Evolutionary conservation across 2,888 invertebrate species (phyloP).

Genomic region (Theretra japonica): DNA sequence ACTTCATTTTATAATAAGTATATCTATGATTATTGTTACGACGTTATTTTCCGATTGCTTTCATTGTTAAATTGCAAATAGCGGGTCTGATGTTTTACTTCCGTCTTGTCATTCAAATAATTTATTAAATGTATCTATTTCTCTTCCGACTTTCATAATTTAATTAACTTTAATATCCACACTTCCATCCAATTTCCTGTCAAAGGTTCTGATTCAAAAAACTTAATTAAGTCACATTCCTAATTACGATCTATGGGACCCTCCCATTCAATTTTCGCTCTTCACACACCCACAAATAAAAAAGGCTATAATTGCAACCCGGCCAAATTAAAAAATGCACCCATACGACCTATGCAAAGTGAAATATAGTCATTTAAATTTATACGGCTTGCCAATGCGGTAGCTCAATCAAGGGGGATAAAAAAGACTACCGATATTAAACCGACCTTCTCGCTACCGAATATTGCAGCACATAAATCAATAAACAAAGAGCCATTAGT

Average conservation of each 20-base stretch:
- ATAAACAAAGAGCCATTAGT: conserved; percentile 83
- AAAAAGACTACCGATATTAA: conserved; percentile 66
- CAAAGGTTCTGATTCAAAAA: conserved; percentile 50
- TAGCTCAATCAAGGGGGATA: conserved; percentile 67
- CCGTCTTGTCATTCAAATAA: background rate
- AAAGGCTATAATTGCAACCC: conserved; percentile 67
- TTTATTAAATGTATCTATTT: background rate
- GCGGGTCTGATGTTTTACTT: background rate
- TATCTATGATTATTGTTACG: background rate
- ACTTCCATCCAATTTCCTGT: conserved; percentile 50
- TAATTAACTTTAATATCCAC: conserved; percentile 13
- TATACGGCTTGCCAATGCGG: conserved; percentile 56
- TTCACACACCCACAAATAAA: conserved; percentile 65
- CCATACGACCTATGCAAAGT: conserved; percentile 17
- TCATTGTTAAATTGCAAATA: too few relatives aligned
- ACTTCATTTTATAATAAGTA: background rate
- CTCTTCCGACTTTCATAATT: background rate
- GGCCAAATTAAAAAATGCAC: conserved; percentile 57
- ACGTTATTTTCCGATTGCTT: background rate
- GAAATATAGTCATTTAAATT: conserved; percentile 43
- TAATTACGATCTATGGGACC: conserved; percentile 53
- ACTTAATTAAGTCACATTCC: conserved; percentile 63
- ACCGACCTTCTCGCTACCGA: conserved; percentile 78
- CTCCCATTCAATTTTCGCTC: conserved; percentile 74
- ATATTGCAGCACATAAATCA: conserved; percentile 82